These are phyloP conservation scores for Passerina amoena DNA, from an alignment of 2,113 vertebrate species.

Conservation along the genomic window DNA sequence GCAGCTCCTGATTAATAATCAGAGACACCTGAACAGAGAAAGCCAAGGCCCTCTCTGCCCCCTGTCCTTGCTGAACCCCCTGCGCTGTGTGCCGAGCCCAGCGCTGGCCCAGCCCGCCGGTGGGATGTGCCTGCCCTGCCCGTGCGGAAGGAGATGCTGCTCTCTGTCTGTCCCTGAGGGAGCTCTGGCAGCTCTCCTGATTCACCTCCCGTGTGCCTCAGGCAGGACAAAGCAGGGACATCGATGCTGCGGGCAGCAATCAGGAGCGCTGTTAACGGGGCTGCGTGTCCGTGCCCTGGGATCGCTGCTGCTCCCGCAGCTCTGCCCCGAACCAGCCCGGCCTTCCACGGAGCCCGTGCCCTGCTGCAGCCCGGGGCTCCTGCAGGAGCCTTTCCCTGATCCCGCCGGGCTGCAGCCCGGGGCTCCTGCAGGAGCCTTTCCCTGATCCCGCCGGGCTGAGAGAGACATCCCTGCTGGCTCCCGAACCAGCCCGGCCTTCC, in stretches of 20 bases:
- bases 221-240: neutral
- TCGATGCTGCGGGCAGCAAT: neutral
- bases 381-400: neutral
- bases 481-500: no score
- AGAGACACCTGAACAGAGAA: neutral
- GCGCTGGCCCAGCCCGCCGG: accelerated
- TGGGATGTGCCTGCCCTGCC: accelerated
- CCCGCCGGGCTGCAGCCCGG: neutral
- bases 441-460: neutral
- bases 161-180: neutral
- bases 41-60: neutral
- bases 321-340: neutral
- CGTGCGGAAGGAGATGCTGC: neutral
- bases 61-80: neutral
- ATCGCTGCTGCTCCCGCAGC: neutral
- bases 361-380: accelerated
- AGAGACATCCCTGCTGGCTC: neutral
- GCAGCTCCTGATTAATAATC: neutral
- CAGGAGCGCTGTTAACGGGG: neutral
- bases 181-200: neutral
- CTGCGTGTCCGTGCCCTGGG: neutral
- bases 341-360: neutral
- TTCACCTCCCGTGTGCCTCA: neutral
- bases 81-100: accelerated
- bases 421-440: neutral